A percentile compares a stretch with the other conserved stretches of the same genome.
phyloP scores from a whole-genome alignment of 2,797 vertebrate species.

The Pseudotriccus pelzelni region DNA sequence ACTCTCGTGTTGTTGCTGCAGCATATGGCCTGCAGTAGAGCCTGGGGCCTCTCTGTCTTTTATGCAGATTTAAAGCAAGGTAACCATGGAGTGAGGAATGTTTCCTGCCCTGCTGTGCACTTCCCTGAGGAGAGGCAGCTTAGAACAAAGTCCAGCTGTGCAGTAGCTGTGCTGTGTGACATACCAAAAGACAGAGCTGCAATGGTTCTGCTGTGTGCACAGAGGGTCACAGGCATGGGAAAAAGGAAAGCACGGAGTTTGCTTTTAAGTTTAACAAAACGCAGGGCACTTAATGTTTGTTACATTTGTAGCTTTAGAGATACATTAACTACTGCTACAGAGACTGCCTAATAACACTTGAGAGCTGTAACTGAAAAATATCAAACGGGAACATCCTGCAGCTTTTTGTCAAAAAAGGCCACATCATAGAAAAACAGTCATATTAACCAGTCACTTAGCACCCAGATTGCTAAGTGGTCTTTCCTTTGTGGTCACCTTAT shows the following conservation, averaged over 20 bases:
- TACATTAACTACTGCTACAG: not conserved
- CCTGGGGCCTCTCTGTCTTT: not conserved
- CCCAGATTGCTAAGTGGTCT: not conserved
- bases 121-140: not conserved
- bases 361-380: not conserved
- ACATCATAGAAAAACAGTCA: not conserved
- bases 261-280: not conserved
- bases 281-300: not conserved
- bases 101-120: conserved; percentile 7
- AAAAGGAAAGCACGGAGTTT: not conserved
- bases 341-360: not conserved
- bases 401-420: not conserved
- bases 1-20: not conserved
- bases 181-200: not conserved
- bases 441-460: not conserved
- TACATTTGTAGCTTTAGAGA: not conserved
- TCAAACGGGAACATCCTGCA: not conserved
- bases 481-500: not conserved
- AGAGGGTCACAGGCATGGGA: not conserved
- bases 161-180: not conserved
- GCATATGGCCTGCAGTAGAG: conserved; percentile 14
- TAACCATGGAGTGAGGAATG: not conserved
- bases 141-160: conserved; percentile 27
- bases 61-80: conserved; percentile 8
- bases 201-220: not conserved